phyloP scores from a whole-genome alignment of 2,888 invertebrate species.

The Chaetogeoica ovagalla region DNA sequence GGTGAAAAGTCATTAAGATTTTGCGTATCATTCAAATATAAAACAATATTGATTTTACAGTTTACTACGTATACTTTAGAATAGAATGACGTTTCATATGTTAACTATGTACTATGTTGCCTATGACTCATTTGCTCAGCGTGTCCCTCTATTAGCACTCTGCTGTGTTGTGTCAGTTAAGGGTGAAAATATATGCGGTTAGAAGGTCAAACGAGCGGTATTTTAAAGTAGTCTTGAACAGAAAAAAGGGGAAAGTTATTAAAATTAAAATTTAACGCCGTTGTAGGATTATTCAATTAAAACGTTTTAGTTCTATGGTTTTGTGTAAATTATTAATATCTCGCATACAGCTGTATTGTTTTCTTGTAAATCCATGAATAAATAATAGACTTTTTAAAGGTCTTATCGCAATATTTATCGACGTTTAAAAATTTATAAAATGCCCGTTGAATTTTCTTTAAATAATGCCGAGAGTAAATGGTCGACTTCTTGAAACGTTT shows the following conservation, averaged over 20 bases:
- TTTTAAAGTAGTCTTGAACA: slow-evolving; percentile 30
- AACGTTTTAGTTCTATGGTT: too few species aligned
- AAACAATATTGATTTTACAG: not conserved
- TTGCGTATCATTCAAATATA: not conserved
- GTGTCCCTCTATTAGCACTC: slow-evolving; percentile 39
- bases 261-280: not conserved
- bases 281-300: too few species aligned
- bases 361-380: too few species aligned
- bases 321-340: too few species aligned
- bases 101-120: too few species aligned
- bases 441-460: too few species aligned
- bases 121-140: slow-evolving; percentile 43
- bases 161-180: slow-evolving; percentile 10
- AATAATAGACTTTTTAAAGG: too few species aligned
- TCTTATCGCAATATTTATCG: too few species aligned
- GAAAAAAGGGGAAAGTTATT: not conserved
- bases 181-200: slow-evolving; percentile 42
- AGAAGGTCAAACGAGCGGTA: slow-evolving; percentile 28
- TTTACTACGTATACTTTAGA: not conserved
- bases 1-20: not conserved
- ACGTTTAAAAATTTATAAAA: too few species aligned
- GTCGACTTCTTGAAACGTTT: too few species aligned
- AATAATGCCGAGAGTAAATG: too few species aligned
- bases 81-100: not conserved
- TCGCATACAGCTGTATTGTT: too few species aligned